Conservation (phyloP, 2,888 invertebrate species). For the Ellobium chinense region DNA sequence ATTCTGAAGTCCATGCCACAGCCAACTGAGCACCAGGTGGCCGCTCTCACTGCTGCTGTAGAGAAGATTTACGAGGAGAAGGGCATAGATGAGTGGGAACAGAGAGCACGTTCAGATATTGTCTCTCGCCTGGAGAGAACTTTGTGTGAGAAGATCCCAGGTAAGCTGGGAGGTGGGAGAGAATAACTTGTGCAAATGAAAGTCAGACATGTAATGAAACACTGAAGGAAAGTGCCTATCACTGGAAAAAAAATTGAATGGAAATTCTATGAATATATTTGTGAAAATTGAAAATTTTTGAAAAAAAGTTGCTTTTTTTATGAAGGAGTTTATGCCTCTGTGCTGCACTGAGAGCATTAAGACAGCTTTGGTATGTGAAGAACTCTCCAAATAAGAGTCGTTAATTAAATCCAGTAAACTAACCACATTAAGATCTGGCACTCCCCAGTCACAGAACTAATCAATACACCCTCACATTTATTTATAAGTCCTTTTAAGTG, state of each 20-base stretch:
- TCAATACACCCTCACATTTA: no score
- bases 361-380: no score
- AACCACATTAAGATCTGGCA: no score
- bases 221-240: neutral
- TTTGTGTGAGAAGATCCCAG: conserved; percentile 56
- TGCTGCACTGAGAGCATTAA: no score
- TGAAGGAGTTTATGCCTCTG: no score
- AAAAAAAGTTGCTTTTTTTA: no score
- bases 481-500: no score
- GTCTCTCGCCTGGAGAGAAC: conserved; percentile 63
- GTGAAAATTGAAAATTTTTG: no score
- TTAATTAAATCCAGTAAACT: no score
- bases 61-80: conserved; percentile 61
- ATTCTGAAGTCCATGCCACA: conserved; percentile 69
- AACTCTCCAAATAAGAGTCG: no score
- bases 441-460: no score
- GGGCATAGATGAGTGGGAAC: conserved; percentile 69
- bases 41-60: conserved; percentile 68
- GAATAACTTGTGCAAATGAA: no score
- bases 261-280: neutral
- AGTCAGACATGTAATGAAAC: neutral
- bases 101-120: conserved; percentile 61
- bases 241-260: neutral
- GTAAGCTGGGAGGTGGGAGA: conserved; percentile 50
- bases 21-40: conserved; percentile 70